phyloP scores from a whole-genome alignment of 2,888 invertebrate genomes.

The Morpho deidamia region DNA sequence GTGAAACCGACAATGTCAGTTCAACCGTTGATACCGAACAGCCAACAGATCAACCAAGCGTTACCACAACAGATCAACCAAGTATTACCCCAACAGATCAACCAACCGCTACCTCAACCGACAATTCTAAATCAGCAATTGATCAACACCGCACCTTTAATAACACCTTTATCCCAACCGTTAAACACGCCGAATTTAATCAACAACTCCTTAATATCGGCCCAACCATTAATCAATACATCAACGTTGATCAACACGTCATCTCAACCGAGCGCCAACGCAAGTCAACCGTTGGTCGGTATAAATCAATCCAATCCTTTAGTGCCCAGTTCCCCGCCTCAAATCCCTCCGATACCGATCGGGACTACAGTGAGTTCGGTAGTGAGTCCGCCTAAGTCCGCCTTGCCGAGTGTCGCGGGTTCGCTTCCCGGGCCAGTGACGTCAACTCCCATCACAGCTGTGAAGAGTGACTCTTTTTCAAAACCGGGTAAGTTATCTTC shows the following conservation, averaged over 20 bases:
- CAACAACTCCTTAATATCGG: background rate
- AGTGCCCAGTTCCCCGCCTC: constrained; percentile 33
- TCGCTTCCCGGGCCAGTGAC: constrained; percentile 48
- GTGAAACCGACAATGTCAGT: constrained; percentile 39
- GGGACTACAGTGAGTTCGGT: constrained; percentile 44
- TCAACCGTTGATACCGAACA: constrained; percentile 19
- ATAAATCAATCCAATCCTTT: constrained; percentile 25
- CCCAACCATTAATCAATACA: constrained; percentile 2
- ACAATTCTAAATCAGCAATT: constrained; percentile 22
- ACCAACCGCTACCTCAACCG: constrained; percentile 1
- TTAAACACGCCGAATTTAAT: constrained; percentile 8
- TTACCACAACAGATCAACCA: constrained; percentile 25
- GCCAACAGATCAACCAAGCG: constrained; percentile 18
- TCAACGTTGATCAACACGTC: background rate
- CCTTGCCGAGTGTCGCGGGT: constrained; percentile 34
- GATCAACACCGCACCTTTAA: constrained; percentile 16
- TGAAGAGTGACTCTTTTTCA: constrained; percentile 53
- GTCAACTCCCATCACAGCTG: constrained; percentile 58
- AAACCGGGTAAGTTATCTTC: constrained; percentile 53
- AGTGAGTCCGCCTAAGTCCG: constrained; percentile 51
- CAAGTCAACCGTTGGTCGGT: constrained; percentile 29
- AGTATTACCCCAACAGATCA: constrained; percentile 10
- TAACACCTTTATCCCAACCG: constrained; percentile 20
- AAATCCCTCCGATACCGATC: constrained; percentile 34
- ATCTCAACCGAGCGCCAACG: background rate